Evolutionary conservation across 2,113 vertebrate genomes (phyloP).

Genomic region (Neodontobutis hainanensis): DNA sequence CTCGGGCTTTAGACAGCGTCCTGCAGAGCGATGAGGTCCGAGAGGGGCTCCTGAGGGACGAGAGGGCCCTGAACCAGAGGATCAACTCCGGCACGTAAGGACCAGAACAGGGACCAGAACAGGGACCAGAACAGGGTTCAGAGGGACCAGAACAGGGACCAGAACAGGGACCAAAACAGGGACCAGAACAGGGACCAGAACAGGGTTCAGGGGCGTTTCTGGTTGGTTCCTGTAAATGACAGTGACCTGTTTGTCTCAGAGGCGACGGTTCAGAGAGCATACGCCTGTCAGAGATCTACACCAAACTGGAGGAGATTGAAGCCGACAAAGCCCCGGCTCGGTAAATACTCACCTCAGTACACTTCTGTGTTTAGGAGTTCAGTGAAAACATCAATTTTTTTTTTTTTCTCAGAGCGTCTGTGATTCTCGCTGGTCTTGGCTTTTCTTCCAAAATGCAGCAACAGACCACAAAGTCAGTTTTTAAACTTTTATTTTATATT

Average conservation of each 20-base stretch:
- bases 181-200: too few relatives aligned
- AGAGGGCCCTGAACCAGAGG: conserved; percentile 83
- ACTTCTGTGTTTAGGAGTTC: too few relatives aligned
- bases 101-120: neutral
- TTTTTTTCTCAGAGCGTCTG: conserved; percentile 83
- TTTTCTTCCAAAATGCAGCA: conserved; percentile 94
- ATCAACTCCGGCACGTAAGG: conserved; percentile 87
- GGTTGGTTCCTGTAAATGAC: too few relatives aligned
- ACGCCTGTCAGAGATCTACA: conserved; percentile 89
- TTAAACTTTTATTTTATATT: neutral
- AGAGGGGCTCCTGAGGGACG: conserved; percentile 86
- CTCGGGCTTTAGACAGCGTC: conserved; percentile 89
- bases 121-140: too few relatives aligned
- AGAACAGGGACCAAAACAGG: too few relatives aligned
- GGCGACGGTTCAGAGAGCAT: conserved; percentile 86
- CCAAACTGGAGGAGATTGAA: conserved; percentile 94
- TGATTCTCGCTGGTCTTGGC: conserved; percentile 95
- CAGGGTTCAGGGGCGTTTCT: too few relatives aligned
- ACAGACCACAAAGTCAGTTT: conserved; percentile 91
- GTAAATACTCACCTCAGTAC: conserved; percentile 67
- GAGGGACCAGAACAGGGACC: conserved; percentile 19
- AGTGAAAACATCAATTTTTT: neutral
- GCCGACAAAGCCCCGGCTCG: conserved; percentile 96
- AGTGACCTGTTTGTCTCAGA: conserved; percentile 63
- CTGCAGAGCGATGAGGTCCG: conserved; percentile 88